Evolutionary conservation across 2,888 invertebrate genomes (phyloP).

Genomic region (Aphodius sticticus): DNA sequence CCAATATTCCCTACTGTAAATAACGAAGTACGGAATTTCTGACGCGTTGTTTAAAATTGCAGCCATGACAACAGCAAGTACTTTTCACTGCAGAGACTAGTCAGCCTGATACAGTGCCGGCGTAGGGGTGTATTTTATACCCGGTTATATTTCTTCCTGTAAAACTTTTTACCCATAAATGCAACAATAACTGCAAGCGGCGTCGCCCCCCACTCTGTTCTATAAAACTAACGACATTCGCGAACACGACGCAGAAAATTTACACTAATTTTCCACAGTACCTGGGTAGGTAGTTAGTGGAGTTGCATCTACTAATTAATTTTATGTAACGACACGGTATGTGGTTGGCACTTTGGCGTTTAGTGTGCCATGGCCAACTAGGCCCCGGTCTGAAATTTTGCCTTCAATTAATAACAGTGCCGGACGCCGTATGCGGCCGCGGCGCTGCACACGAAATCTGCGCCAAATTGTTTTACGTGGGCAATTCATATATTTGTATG

Average conservation of each 20-base stretch:
- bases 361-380: background rate
- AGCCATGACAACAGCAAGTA: background rate
- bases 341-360: background rate
- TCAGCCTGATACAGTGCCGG: background rate
- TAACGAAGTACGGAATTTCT: background rate
- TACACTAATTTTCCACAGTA: background rate
- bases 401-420: background rate
- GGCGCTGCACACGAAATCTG: background rate
- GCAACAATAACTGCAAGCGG: conserved; percentile 4
- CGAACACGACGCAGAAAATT: background rate
- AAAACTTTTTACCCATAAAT: background rate
- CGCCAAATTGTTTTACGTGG: background rate
- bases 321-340: background rate
- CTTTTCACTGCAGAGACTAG: background rate
- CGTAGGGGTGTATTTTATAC: background rate
- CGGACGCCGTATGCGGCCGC: background rate
- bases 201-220: background rate
- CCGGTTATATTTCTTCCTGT: background rate
- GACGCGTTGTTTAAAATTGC: background rate
- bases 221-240: background rate
- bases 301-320: background rate
- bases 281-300: background rate
- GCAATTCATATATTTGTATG: background rate
- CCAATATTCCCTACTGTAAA: background rate
- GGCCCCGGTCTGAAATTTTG: background rate